Evolutionary conservation across 2,797 vertebrate species (phyloP), one percentile per base, ranked within the genome.

Genomic region (Lagocephalus sceleratus): DNA sequence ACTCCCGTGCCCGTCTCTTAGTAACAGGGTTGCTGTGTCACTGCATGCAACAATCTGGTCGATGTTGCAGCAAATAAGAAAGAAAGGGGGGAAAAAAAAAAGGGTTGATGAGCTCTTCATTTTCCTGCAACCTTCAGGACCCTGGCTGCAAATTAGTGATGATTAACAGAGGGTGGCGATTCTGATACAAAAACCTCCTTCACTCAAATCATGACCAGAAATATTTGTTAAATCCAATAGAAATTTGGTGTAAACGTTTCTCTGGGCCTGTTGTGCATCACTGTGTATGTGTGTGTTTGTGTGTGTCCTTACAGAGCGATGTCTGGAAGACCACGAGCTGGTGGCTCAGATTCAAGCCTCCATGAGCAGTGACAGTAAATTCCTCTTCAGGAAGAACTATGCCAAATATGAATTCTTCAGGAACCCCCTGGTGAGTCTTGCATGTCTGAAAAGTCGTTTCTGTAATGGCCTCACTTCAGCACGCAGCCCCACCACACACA

Each of bases 321-420:
- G 92, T 87, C 78, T 99, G 78, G 97, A 99, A 85, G 97, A 99
- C 87, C 97, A 99, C 26, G 97, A 99, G 77, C 78, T 93, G 66
- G 93, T 99, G 85, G 91, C 91, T 69, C 94, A 96, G 83, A 94
- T 98, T 26, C 94, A 98, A 66, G 88, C 93, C 48, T 91, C 91
- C 60, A 95, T 98, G 95, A 92, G 86, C 81, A 93, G 90, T 25
- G 95, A 98, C 66, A 93, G 95, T 65, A 94, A 93, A 90, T 95
- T 99, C 86, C 85, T 99, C 66, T 99, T 99, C 91, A 93, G 95
- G 86, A 99, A 99, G 92, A 98, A 99, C 89, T 99, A 97, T 61
- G 95, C 93, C 79, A 99, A 98, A 90, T 98, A 99, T 0, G 96
- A 99, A 91, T 98, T 98, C 88, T 99, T 99, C 88, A 98, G 94